Conservation (phyloP, 2,888 invertebrate genomes). For the Monochamus alternatus region DNA sequence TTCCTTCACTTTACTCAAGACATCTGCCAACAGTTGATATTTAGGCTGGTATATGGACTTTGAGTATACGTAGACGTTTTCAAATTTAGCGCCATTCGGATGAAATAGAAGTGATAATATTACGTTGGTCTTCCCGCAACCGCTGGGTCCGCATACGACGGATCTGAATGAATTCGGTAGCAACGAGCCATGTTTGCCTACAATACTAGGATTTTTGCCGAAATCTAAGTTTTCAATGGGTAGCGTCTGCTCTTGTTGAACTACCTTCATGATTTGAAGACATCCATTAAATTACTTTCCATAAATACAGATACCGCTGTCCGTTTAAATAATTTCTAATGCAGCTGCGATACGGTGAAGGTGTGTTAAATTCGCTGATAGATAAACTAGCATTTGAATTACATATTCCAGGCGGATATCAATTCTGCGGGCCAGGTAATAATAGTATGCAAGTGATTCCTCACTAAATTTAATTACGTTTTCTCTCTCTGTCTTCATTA, state of each 20-base stretch:
- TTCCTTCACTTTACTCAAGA: conserved; percentile 29
- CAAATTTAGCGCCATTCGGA: conserved; percentile 40
- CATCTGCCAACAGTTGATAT: conserved; percentile 27
- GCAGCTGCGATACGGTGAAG: background rate
- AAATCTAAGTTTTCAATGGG: conserved; percentile 16
- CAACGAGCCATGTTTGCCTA: background rate
- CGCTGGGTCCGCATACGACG: conserved; percentile 26
- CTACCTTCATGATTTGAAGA: background rate
- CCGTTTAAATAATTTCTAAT: background rate
- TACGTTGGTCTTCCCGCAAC: conserved; percentile 45
- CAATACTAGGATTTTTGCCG: too few species aligned
- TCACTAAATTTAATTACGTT: background rate
- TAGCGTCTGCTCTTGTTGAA: background rate
- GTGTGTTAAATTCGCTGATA: background rate
- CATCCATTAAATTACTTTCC: background rate
- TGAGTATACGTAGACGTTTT: conserved; percentile 24
- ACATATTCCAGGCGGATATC: too few species aligned
- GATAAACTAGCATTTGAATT: background rate
- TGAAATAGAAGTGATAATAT: conserved; percentile 35
- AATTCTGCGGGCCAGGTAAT: too few species aligned
- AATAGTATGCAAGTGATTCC: too few species aligned
- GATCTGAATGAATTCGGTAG: background rate
- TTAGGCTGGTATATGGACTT: conserved; percentile 43
- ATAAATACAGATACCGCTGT: background rate
- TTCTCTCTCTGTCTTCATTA: background rate